phyloP scores from a whole-genome alignment of 1,140 invertebrate species.

The Pantala flavescens region DNA sequence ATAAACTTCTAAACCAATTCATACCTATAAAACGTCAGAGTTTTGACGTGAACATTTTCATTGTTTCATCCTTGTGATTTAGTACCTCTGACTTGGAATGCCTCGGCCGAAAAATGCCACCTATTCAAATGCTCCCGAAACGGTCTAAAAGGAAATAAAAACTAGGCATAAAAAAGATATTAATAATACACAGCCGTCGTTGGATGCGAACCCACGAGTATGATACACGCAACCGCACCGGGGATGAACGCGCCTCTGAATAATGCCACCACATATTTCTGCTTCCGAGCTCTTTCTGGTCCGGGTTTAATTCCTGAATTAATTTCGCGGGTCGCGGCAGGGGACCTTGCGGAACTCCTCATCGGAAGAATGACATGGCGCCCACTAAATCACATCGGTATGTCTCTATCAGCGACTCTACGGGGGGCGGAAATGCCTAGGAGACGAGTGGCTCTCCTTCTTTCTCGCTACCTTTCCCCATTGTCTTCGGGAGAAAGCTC shows the following conservation, averaged over 20 bases:
- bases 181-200: background rate
- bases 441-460: too few relatives aligned
- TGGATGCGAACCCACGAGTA: background rate
- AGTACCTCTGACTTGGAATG: background rate
- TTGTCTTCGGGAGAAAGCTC: too few relatives aligned
- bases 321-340: background rate
- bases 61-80: background rate
- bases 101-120: background rate
- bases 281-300: background rate
- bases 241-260: background rate
- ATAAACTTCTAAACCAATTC: background rate
- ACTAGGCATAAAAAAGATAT: background rate
- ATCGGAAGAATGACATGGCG: background rate
- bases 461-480: too few relatives aligned
- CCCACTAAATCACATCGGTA: background rate
- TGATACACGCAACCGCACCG: too few relatives aligned
- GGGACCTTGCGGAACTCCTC: background rate
- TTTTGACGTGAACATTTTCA: constrained; percentile 3
- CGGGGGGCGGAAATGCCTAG: background rate
- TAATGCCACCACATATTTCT: background rate
- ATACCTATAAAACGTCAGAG: background rate
- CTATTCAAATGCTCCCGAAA: background rate
- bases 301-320: background rate
- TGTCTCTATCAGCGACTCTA: background rate
- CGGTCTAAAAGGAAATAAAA: background rate